Evolutionary conservation across 1,140 invertebrate species (phyloP).

Genomic region (Drosophila ambigua): DNA sequence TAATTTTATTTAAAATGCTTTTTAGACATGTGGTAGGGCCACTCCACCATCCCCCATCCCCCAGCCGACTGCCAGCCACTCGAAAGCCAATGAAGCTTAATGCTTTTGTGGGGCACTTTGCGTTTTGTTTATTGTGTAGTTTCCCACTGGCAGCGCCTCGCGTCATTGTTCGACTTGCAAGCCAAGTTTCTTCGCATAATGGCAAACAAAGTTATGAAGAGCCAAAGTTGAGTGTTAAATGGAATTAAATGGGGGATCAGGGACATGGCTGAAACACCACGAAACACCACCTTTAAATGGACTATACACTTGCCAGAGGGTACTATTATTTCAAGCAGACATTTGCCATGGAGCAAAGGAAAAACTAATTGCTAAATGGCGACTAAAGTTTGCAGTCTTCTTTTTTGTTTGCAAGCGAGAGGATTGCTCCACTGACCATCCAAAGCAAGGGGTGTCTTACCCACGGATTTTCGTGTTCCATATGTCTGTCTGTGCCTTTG

Average conservation of each 20-base stretch:
- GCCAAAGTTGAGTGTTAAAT: slow-evolving; percentile 48
- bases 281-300: not conserved
- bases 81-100: slow-evolving; percentile 71
- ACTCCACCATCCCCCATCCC: not conserved
- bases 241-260: slow-evolving; percentile 32
- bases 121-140: slow-evolving; percentile 37
- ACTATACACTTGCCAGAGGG: too few species aligned
- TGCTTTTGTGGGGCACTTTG: slow-evolving; percentile 53
- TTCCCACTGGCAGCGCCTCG: not conserved
- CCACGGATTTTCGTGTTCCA: not conserved
- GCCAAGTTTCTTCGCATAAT: slow-evolving; percentile 18
- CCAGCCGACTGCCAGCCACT: slow-evolving; percentile 5
- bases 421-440: too few species aligned
- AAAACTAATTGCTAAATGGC: too few species aligned
- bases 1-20: slow-evolving; percentile 81
- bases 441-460: too few species aligned
- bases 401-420: too few species aligned
- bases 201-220: slow-evolving; percentile 47
- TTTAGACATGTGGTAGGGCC: slow-evolving; percentile 48
- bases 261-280: not conserved
- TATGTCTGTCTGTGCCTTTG: not conserved
- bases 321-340: too few species aligned
- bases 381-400: too few species aligned
- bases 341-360: too few species aligned
- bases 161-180: slow-evolving; percentile 18